phyloP scores from a whole-genome alignment of 2,113 vertebrate genomes.

The Paralichthys olivaceus region DNA sequence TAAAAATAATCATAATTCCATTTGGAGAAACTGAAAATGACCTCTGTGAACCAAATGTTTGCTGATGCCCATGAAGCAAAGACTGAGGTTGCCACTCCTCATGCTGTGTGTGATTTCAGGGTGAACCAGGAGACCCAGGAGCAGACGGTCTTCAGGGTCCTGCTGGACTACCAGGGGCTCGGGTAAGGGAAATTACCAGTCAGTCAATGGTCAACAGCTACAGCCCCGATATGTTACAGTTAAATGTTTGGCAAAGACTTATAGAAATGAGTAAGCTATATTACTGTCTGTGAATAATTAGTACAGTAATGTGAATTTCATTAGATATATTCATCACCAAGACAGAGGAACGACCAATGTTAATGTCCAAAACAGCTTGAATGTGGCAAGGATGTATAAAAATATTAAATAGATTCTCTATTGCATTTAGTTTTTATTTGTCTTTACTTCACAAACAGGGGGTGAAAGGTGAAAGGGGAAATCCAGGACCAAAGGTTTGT shows the following conservation, averaged over 20 bases:
- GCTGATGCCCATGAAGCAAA: background rate
- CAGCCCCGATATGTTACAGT: too few relatives aligned
- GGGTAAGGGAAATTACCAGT: constrained; percentile 54
- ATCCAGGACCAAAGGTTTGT: constrained; percentile 85
- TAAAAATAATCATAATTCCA: background rate
- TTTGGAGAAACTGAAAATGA: background rate
- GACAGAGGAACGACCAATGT: too few relatives aligned
- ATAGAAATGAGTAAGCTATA: too few relatives aligned
- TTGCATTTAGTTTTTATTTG: background rate
- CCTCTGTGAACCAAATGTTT: background rate
- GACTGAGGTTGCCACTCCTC: background rate
- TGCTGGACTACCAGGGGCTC: constrained; percentile 80
- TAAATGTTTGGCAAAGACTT: too few relatives aligned
- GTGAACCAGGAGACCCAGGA: constrained; percentile 77
- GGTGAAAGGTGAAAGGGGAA: constrained; percentile 89
- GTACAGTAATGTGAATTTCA: too few relatives aligned
- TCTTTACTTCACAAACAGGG: constrained; percentile 79
- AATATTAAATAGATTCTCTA: background rate
- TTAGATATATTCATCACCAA: too few relatives aligned
- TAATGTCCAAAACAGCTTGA: too few relatives aligned
- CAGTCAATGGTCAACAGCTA: too few relatives aligned
- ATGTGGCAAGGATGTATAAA: too few relatives aligned
- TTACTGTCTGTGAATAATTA: too few relatives aligned
- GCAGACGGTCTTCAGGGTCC: constrained; percentile 70
- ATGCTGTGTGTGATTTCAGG: constrained; percentile 61